A percentile compares a stretch with the other conserved stretches of the same genome.
Evolutionary conservation across 2,113 vertebrate species (phyloP).

Genomic region (Climacteris rufus): DNA sequence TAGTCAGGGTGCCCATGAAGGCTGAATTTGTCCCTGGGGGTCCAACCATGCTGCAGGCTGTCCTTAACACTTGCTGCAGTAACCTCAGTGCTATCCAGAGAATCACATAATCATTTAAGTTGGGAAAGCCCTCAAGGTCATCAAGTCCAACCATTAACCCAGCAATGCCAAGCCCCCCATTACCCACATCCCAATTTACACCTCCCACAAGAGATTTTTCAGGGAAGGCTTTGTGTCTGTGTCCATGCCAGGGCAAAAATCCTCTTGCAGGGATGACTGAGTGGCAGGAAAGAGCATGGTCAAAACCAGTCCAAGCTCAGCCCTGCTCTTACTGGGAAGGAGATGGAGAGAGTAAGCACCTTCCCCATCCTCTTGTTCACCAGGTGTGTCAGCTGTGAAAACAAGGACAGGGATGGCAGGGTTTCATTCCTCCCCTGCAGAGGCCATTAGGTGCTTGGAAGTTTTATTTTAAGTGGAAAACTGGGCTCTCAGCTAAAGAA

Average conservation of each 20-base stretch:
- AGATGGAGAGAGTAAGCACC: background rate
- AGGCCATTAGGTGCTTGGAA: background rate
- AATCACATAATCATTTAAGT: background rate
- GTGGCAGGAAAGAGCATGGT: accelerated
- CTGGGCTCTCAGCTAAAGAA: background rate
- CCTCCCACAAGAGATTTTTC: background rate
- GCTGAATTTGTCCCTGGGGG: background rate
- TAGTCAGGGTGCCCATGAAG: background rate
- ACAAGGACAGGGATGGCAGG: background rate
- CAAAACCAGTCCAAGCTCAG: background rate
- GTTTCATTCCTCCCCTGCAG: background rate
- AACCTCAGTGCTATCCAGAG: background rate
- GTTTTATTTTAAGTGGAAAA: background rate
- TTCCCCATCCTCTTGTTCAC: background rate
- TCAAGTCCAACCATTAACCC: too few species aligned
- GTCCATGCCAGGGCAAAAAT: background rate
- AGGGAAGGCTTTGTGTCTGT: background rate
- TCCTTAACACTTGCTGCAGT: too few species aligned
- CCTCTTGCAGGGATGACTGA: background rate
- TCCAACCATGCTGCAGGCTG: background rate
- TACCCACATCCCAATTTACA: background rate
- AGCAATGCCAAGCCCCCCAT: too few species aligned
- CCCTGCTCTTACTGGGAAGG: background rate
- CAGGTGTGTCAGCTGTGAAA: background rate
- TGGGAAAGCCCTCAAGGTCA: background rate